Evolutionary conservation across 2,113 vertebrate genomes (phyloP).

Genomic region (Sarotherodon lohbergeri): DNA sequence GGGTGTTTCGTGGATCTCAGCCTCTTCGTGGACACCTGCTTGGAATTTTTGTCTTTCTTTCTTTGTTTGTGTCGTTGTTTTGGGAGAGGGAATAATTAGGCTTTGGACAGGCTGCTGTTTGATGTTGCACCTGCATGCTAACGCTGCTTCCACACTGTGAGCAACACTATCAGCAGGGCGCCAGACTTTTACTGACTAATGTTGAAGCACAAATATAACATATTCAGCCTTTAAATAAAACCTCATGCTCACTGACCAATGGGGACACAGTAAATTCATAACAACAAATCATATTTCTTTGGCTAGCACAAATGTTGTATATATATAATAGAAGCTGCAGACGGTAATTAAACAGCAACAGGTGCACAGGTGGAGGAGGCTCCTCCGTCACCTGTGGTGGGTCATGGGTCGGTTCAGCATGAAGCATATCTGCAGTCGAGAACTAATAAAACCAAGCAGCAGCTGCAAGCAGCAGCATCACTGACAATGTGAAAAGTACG

Average conservation of each 20-base stretch:
- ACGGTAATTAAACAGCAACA: background rate
- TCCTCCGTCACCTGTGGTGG: background rate
- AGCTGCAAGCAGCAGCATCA: background rate
- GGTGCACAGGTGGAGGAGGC: background rate
- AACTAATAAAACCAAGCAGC: background rate
- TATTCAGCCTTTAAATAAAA: background rate
- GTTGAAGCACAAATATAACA: background rate
- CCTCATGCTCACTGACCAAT: background rate
- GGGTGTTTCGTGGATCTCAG: conserved; percentile 27
- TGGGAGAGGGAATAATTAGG: background rate
- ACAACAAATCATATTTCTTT: background rate
- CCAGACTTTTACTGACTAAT: background rate
- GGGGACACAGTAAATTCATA: background rate
- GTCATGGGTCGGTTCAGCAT: background rate
- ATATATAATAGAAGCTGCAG: background rate
- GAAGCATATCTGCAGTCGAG: background rate
- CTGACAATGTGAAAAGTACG: background rate
- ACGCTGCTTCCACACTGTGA: conserved; percentile 49
- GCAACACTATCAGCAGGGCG: conserved; percentile 25
- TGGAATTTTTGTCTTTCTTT: background rate
- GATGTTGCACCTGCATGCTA: conserved; percentile 60
- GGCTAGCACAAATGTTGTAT: background rate
- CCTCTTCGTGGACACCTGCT: conserved; percentile 46
- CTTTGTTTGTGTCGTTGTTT: background rate
- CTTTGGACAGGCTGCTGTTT: conserved; percentile 16